These are phyloP conservation scores for Babylonia areolata DNA, from an alignment of 1,140 invertebrate species.

Conservation along the genomic window DNA sequence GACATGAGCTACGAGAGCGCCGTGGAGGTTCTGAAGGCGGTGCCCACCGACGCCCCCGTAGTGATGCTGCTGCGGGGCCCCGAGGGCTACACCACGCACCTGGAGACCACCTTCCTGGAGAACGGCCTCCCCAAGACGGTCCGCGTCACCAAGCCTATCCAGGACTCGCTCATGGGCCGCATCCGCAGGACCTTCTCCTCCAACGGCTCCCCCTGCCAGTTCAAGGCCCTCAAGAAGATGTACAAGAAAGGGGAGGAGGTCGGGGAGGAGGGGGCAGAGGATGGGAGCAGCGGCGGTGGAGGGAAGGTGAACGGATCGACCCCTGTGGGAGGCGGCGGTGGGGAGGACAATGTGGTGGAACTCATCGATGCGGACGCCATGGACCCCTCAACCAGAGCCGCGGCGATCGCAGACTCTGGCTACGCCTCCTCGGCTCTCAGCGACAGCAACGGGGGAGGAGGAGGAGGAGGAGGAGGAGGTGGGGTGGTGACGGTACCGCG, in stretches of 20 bases:
- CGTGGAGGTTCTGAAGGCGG: slow-evolving; percentile 63
- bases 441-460: slow-evolving; percentile 20
- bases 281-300: slow-evolving; percentile 6
- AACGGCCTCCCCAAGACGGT: slow-evolving; percentile 65
- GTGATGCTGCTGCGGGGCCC: slow-evolving; percentile 64
- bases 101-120: slow-evolving; percentile 68
- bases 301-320: background rate
- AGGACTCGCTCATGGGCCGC: slow-evolving; percentile 61
- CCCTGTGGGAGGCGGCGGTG: slow-evolving; percentile 26
- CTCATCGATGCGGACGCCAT: background rate
- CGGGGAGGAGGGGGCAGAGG: slow-evolving; percentile 15
- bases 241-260: slow-evolving; percentile 37
- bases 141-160: slow-evolving; percentile 63
- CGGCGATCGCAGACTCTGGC: background rate
- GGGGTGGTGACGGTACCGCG: background rate
- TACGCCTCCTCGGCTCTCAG: slow-evolving; percentile 24
- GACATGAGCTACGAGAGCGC: slow-evolving; percentile 66
- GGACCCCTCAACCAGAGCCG: background rate
- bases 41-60: slow-evolving; percentile 59
- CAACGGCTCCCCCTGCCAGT: slow-evolving; percentile 44
- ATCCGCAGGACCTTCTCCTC: slow-evolving; percentile 52
- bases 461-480: background rate
- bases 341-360: slow-evolving; percentile 18
- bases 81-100: slow-evolving; percentile 65
- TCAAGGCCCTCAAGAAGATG: slow-evolving; percentile 45